Base-by-base conservation (phyloP, 2,888 invertebrate species). In the Drosophila incognita region DNA sequence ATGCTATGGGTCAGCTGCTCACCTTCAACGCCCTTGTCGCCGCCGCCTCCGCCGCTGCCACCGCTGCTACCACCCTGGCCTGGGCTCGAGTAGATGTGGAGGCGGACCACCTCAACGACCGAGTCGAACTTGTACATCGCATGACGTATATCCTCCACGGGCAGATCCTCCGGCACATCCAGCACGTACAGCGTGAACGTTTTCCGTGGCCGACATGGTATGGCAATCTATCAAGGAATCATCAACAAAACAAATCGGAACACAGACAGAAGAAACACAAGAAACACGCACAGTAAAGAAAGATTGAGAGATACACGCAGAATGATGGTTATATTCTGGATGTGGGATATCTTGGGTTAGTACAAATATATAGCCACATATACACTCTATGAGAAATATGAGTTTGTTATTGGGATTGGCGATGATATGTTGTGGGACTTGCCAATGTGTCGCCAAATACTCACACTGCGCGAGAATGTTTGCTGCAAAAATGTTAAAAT, bases 171-270 rank as follows among this genome's bases (percentile, higher is more conserved):
- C 0, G 97, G 97, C 58, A 97, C 96, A 91, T 97, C 97, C 89
- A 96, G 95, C 54, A 97, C 97, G 92, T 96, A 96, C 77, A 97
- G 94, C 8, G 96, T 97, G 92, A 97, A 97, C n/a, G 97, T 97
- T 94, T 97, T 97, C 91, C 97, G 96, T 1, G 97, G 97, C 84
- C 97, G 94, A 92, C 97, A 97, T 6, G 97, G 97, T 87, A 97
- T 97, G 46, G 96, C 95, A 78, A 96, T 95, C 96, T 96, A 56
- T 57, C 42, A 72, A 49, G 27, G 29, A 59, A 59, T 53, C 42
- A 51, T 54, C 54, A 54, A 54, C 54, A 63, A 67, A 59, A 60
- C 68, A 59, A 77, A 65, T 66, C 65, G 36, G 68, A 73, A 58
- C 69, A 74, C 62, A 75, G 51, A 60, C 36, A 27, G 40, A 58